phyloP scores from a whole-genome alignment of 2,113 vertebrate species.

The Heterotilapia buettikoferi region DNA sequence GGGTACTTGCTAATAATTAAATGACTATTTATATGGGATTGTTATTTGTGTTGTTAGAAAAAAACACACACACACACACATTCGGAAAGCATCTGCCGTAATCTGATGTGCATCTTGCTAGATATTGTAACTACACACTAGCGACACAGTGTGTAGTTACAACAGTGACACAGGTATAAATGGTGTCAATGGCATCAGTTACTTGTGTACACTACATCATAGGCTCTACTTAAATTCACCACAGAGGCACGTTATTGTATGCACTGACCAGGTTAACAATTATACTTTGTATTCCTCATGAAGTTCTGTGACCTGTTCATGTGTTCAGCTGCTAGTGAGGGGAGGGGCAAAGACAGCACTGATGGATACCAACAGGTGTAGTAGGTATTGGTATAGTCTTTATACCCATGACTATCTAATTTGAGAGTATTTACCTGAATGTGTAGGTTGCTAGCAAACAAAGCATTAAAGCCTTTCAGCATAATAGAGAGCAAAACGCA shows the following conservation, averaged over 20 bases:
- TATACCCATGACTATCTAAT: not conserved
- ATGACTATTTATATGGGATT: not conserved
- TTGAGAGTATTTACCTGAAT: not conserved
- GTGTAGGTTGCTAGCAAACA: not conserved
- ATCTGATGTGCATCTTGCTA: not conserved
- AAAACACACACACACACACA: not conserved
- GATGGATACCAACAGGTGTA: not conserved
- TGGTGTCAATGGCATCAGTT: not conserved
- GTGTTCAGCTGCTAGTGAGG: not conserved
- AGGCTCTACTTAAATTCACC: not conserved
- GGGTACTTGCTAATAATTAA: not conserved
- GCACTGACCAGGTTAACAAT: not conserved
- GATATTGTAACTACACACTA: not conserved
- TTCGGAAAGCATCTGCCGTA: not conserved
- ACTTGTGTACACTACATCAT: not conserved
- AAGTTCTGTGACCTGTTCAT: not conserved
- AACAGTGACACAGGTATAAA: not conserved
- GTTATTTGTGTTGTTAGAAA: not conserved
- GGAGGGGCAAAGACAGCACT: not conserved
- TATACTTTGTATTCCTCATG: not conserved
- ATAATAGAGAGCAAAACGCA: too few relatives aligned
- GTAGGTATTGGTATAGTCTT: too few relatives aligned
- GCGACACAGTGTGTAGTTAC: not conserved
- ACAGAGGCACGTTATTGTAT: too few relatives aligned
- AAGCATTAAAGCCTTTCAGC: not conserved